Evolutionary conservation across 92 coral and sea anemone genomes (phyloP).

Genomic region (Phenganax subtilis): DNA sequence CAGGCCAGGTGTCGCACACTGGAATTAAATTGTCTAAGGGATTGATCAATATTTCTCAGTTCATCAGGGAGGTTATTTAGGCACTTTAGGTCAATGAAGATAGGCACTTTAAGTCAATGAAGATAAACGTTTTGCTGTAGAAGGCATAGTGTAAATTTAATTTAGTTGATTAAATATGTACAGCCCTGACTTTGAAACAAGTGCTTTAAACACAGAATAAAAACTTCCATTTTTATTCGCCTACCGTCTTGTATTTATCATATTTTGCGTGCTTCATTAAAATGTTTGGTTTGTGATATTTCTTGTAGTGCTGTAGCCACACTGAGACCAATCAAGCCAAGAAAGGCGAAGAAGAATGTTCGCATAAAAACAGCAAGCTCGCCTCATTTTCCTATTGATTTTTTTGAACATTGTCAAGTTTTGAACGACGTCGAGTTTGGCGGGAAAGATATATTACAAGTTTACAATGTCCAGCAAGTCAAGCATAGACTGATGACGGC

Average conservation of each 20-base stretch:
- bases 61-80: too few species aligned
- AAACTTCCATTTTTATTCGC: not conserved
- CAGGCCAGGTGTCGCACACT: too few species aligned
- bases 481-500: constrained; percentile 93
- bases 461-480: constrained; percentile 91
- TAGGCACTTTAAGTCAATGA: too few species aligned
- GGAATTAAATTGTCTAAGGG: too few species aligned
- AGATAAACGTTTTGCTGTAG: too few species aligned
- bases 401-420: constrained; percentile 96
- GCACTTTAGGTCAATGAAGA: too few species aligned
- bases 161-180: too few species aligned
- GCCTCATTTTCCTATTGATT: constrained; percentile 82
- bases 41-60: too few species aligned
- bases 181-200: too few species aligned
- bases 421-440: constrained; percentile 90
- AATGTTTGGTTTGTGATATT: not conserved
- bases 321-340: constrained; percentile 75
- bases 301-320: constrained; percentile 68
- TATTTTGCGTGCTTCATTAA: too few species aligned
- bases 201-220: not conserved
- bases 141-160: too few species aligned
- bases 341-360: constrained; percentile 66
- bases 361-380: constrained; percentile 67
- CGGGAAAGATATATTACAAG: constrained; percentile 85
- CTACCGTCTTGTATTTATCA: too few species aligned